Percentiles rank a stretch among this genome's conserved stretches.
Conservation (phyloP, 2,888 invertebrate species). For the Bhutanitis thaidina region DNA sequence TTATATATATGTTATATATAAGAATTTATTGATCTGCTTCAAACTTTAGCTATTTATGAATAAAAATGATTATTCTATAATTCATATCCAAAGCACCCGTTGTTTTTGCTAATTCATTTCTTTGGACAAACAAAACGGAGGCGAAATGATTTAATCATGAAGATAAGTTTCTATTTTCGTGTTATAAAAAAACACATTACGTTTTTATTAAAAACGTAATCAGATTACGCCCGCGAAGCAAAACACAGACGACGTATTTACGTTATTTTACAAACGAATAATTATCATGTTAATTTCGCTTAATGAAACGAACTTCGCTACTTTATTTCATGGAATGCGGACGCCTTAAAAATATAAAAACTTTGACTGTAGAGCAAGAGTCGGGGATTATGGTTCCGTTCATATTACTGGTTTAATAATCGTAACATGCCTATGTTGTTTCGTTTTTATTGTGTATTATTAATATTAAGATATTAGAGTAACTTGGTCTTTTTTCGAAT, state of each 20-base stretch:
- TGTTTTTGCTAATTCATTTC: slow-evolving; percentile 1
- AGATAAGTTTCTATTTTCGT: slow-evolving; percentile 14
- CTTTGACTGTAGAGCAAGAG: slow-evolving; percentile 39
- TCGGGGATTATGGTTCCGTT: neutral
- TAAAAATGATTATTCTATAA: too few species aligned
- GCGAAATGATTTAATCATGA: slow-evolving; percentile 15
- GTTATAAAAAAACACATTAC: slow-evolving; percentile 18
- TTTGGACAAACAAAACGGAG: slow-evolving; percentile 9
- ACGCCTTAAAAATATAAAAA: slow-evolving; percentile 37
- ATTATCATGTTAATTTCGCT: slow-evolving; percentile 61
- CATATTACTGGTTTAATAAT: too few species aligned
- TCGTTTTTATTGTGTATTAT: too few species aligned
- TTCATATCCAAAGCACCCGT: neutral
- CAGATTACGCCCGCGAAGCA: slow-evolving; percentile 28
- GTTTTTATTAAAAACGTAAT: slow-evolving; percentile 31
- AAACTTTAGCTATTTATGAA: too few species aligned
- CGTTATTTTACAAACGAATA: slow-evolving; percentile 40
- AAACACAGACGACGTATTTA: slow-evolving; percentile 42
- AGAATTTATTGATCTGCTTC: too few species aligned
- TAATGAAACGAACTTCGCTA: slow-evolving; percentile 50
- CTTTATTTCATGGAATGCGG: slow-evolving; percentile 46
- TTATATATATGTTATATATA: too few species aligned
- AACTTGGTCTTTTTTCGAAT: too few species aligned
- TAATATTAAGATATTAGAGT: too few species aligned
- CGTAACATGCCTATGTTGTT: too few species aligned